Evolutionary conservation across 92 coral and sea anemone species (phyloP), one percentile per base, ranked within the genome.

Genomic region (Phenganax subtilis): DNA sequence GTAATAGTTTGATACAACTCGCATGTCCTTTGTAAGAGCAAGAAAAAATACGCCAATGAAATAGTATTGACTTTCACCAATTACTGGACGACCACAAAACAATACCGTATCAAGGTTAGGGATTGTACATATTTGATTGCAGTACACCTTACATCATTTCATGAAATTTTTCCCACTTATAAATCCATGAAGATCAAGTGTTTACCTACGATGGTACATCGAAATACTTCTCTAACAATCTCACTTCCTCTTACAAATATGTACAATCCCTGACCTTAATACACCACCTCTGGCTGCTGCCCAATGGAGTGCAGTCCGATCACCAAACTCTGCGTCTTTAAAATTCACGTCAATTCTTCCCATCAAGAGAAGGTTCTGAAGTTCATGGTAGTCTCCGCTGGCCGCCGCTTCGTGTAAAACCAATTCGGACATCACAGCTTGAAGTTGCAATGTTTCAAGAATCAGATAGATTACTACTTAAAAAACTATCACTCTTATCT

Each of bases 391-490:
- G 81, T 91, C 92, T 12, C 98, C 98, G 71, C 84, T 84, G 14
- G 89, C 87, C 3, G 98, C 98, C 44, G 96, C 91, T 74, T 94
- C 98, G 80, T 94, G 98, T n/a, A 94, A 88, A 6, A 94, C 91
- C 30, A 94, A 87, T 62, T 94, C 98, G 17, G 97, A 88, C 94
- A 91, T 91, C 89, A 86, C 72, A 54, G 51, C 27, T 17, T 31
- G 53, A 25, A 30, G 47, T 85, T 52, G 9, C 53, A n/a, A 30
- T 9, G 3, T 3, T 61, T 76, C 64, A 54, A 11, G 81, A 76
- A 51, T 30, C 37, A 5, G 47, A 37, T 20, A 37, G 2, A 37
- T 37, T 37, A 20, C 25, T 20, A 20, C 25, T 20, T 20, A 20
- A 20, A 20, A 20, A 20, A 20, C 25, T 37, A 37, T 5, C 3